These are phyloP conservation scores for Drosophila mauritiana DNA, from an alignment of 1,140 invertebrate genomes.

Conservation along the genomic window DNA sequence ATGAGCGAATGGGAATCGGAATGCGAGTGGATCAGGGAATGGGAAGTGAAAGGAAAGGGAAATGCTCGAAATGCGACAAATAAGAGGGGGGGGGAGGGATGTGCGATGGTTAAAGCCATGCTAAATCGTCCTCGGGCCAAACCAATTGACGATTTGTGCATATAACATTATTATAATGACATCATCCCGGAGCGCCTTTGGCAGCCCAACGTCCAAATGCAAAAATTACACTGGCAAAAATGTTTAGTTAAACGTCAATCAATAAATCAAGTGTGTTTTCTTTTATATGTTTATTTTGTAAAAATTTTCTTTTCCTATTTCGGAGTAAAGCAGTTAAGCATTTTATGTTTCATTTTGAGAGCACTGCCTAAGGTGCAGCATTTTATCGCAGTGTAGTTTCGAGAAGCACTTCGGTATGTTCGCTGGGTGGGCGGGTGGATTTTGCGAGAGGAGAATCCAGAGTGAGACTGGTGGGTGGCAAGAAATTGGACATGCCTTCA, in stretches of 20 bases:
- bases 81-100: neutral
- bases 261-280: no score
- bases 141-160: constrained; percentile 67
- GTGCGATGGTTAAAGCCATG: neutral
- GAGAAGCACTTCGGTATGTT: neutral
- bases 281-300: no score
- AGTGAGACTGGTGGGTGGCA: constrained; percentile 8
- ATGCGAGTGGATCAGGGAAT: constrained; percentile 18
- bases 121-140: constrained; percentile 34
- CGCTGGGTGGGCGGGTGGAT: constrained; percentile 1
- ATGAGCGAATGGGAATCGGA: constrained; percentile 45
- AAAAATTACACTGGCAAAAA: constrained; percentile 9
- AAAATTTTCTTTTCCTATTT: no score
- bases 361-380: neutral
- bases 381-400: constrained; percentile 4
- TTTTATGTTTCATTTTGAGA: no score
- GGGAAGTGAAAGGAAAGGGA: constrained; percentile 23
- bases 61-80: constrained; percentile 1
- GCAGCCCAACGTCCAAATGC: constrained; percentile 22
- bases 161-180: constrained; percentile 69
- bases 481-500: constrained; percentile 41
- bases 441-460: neutral
- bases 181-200: constrained; percentile 41
- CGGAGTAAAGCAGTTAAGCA: no score
- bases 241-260: neutral